A percentile compares a stretch with the other conserved stretches of the same genome.
These are phyloP conservation scores for Platycheirus albimanus DNA, from an alignment of 2,888 invertebrate species.

Conservation along the genomic window DNA sequence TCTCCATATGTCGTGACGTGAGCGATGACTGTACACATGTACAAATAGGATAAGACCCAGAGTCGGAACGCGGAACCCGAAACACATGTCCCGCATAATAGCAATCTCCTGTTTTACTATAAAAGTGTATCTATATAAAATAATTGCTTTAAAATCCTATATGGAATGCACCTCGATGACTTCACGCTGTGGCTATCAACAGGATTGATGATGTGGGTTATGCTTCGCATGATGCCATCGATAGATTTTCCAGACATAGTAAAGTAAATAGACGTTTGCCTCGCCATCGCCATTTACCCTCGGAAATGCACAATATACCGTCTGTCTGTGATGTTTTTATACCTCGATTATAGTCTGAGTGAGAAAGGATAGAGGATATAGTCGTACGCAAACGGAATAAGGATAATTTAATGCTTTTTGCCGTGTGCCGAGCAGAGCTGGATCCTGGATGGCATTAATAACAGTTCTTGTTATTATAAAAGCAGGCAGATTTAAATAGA, in stretches of 20 bases:
- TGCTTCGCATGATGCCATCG: slow-evolving; percentile 22
- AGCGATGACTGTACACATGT: slow-evolving; percentile 18
- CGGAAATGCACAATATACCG: slow-evolving; percentile 29
- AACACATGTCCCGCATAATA: slow-evolving; percentile 57
- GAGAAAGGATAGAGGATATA: slow-evolving; percentile 12
- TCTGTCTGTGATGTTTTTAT: slow-evolving; percentile 6
- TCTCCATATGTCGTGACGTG: neutral
- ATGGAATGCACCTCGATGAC: slow-evolving; percentile 34
- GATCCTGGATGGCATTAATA: slow-evolving; percentile 29
- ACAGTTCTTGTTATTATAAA: slow-evolving; percentile 33
- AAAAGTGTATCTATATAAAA: slow-evolving; percentile 37
- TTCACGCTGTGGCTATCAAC: slow-evolving; percentile 44
- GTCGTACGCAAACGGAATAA: slow-evolving; percentile 32
- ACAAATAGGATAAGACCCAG: neutral
- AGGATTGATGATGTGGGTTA: slow-evolving; percentile 42
- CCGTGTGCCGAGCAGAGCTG: slow-evolving; percentile 58
- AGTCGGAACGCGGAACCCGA: neutral
- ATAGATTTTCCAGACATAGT: slow-evolving; percentile 14
- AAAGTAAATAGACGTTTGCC: slow-evolving; percentile 14
- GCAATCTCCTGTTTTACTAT: slow-evolving; percentile 34
- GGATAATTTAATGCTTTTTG: slow-evolving; percentile 65
- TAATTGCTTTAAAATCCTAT: slow-evolving; percentile 51
- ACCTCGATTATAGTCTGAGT: neutral
- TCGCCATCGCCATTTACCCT: slow-evolving; percentile 37
- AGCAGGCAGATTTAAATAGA: slow-evolving; percentile 54